Conservation (phyloP, 1,140 invertebrate genomes). For the Diuraphis noxia region DNA sequence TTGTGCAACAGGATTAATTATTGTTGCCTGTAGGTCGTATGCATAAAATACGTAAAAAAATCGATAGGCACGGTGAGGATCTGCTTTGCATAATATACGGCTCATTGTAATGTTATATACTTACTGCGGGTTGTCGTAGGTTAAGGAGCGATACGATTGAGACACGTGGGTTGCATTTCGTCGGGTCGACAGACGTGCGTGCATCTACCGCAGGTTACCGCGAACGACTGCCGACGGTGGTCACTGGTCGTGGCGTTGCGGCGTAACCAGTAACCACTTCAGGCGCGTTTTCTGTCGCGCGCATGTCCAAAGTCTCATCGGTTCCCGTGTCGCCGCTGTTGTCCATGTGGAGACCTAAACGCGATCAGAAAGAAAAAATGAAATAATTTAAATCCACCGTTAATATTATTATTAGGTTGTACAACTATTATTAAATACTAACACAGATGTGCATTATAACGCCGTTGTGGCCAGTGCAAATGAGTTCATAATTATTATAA, state of each 20-base stretch:
- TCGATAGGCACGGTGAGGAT: too few relatives aligned
- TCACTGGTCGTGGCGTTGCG: background rate
- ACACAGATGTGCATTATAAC: too few relatives aligned
- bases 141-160: background rate
- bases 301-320: background rate
- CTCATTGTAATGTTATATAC: background rate
- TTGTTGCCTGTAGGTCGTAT: too few relatives aligned
- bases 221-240: background rate
- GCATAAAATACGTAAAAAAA: too few relatives aligned
- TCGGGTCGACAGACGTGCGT: background rate
- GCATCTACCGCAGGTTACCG: background rate
- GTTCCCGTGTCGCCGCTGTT: too few relatives aligned
- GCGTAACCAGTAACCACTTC: background rate
- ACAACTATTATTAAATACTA: too few relatives aligned
- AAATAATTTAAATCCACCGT: too few relatives aligned
- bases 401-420: too few relatives aligned
- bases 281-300: background rate
- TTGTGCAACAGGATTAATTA: too few relatives aligned
- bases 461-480: too few relatives aligned
- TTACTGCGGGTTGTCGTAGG: background rate
- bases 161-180: slow-evolving; percentile 11
- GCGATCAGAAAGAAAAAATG: background rate
- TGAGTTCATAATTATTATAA: too few relatives aligned
- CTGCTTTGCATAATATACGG: background rate
- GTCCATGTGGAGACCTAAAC: background rate